A percentile compares a stretch with the other conserved stretches of the same genome.
These are phyloP conservation scores for Salpingus planirostris DNA, from an alignment of 2,888 invertebrate species.

Conservation along the genomic window DNA sequence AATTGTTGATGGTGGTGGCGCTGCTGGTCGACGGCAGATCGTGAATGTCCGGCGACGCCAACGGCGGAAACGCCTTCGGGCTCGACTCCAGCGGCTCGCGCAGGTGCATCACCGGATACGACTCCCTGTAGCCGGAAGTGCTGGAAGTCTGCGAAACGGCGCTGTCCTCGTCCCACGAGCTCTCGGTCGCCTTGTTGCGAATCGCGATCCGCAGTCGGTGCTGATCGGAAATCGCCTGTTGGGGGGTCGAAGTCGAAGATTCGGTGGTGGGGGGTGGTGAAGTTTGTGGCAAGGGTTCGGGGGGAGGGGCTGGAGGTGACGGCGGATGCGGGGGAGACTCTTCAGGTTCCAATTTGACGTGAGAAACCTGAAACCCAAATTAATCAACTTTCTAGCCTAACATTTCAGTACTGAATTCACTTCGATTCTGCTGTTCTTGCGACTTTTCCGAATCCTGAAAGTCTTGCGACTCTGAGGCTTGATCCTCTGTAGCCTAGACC, in stretches of 20 bases:
- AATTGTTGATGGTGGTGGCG: conserved; percentile 43
- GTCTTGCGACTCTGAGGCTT: conserved; percentile 93
- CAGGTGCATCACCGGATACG: conserved; percentile 43
- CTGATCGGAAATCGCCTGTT: conserved; percentile 24
- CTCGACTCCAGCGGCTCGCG: conserved; percentile 36
- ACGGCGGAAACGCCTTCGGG: conserved; percentile 45
- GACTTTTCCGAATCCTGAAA: conserved; percentile 75
- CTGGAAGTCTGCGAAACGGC: conserved; percentile 72
- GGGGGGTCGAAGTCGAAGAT: conserved; percentile 8
- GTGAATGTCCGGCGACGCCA: conserved; percentile 55
- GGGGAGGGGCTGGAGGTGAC: conserved; percentile 25
- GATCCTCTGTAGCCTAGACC: conserved; percentile 75
- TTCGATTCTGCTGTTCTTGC: conserved; percentile 57
- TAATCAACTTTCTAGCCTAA: too few species aligned
- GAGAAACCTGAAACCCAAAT: too few species aligned
- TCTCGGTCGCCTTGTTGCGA: conserved; percentile 47
- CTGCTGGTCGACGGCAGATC: conserved; percentile 48
- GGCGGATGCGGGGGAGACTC: conserved; percentile 20
- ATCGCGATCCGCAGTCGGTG: conserved; percentile 36
- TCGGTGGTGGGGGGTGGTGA: conserved; percentile 8
- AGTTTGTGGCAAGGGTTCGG: conserved; percentile 9
- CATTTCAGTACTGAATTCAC: too few species aligned
- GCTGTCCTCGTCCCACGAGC: conserved; percentile 72
- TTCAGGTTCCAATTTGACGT: conserved; percentile 42
- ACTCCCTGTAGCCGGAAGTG: conserved; percentile 74